Conservation (phyloP, 2,888 invertebrate genomes). For the Sinhomidia bicolor region DNA sequence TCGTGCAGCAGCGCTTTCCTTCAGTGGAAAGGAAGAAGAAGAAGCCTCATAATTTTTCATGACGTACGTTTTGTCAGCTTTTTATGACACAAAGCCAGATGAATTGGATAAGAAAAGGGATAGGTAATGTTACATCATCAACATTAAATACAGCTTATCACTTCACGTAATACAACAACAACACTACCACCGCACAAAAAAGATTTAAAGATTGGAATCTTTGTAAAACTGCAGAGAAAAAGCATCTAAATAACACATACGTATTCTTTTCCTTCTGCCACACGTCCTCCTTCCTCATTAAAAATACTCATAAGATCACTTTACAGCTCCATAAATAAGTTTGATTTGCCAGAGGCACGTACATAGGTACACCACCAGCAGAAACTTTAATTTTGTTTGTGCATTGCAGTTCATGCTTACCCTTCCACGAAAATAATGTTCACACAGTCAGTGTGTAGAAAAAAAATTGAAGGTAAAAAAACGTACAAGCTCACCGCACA, state of each 20-base stretch:
- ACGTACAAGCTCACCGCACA: background rate
- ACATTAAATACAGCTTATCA: conserved; percentile 47
- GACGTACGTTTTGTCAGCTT: conserved; percentile 51
- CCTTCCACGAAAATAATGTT: background rate
- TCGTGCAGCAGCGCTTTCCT: background rate
- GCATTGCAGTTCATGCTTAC: background rate
- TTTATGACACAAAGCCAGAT: conserved; percentile 64
- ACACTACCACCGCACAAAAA: conserved; percentile 2
- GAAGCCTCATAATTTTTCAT: conserved; percentile 62
- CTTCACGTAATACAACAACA: conserved; percentile 5
- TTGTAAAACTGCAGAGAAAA: background rate
- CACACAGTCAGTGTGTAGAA: background rate
- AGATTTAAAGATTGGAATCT: conserved; percentile 10
- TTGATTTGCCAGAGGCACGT: conserved; percentile 52
- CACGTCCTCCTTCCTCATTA: conserved; percentile 65
- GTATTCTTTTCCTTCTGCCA: conserved; percentile 47
- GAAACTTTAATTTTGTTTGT: conserved; percentile 1
- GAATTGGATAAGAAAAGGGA: conserved; percentile 42
- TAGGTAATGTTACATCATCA: conserved; percentile 3
- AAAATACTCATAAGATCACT: conserved; percentile 49
- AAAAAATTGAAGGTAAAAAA: background rate
- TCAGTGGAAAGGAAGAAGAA: conserved; percentile 50
- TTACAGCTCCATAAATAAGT: conserved; percentile 68
- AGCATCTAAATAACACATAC: background rate
- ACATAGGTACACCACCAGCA: conserved; percentile 21